A percentile compares a stretch with the other conserved stretches of the same genome.
These are phyloP conservation scores for Miichthys miiuy DNA, from an alignment of 2,797 vertebrate species.

Conservation along the genomic window DNA sequence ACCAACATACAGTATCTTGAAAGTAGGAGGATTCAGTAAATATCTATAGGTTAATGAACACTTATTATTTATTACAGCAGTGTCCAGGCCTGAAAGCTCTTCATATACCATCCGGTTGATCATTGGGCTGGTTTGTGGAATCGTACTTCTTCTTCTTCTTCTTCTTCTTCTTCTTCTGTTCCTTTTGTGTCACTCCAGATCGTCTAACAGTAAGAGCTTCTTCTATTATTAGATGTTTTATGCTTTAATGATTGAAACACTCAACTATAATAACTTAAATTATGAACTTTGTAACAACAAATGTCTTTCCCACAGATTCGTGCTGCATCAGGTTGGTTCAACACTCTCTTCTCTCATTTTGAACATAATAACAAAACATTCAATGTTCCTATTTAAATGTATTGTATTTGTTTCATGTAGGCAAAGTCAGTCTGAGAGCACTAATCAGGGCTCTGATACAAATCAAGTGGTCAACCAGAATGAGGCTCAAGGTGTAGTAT, in stretches of 20 bases:
- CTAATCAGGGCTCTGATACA: too few relatives aligned
- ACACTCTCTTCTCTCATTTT: background rate
- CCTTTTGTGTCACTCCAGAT: constrained; percentile 3
- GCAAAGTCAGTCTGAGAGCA: too few relatives aligned
- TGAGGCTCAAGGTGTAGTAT: too few relatives aligned
- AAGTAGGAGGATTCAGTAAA: too few relatives aligned
- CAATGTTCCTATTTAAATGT: background rate
- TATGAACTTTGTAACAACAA: background rate
- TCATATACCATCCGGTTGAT: background rate
- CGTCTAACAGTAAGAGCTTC: constrained; percentile 30
- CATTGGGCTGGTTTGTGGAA: constrained; percentile 9
- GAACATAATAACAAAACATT: background rate
- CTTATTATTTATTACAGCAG: too few relatives aligned
- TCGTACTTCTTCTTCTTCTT: too few relatives aligned
- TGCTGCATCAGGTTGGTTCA: constrained; percentile 14
- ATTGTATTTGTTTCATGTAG: background rate
- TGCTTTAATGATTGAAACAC: background rate
- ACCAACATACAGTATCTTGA: too few relatives aligned
- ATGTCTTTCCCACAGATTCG: constrained; percentile 18
- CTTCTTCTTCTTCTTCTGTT: constrained; percentile 22
- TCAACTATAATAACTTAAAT: background rate
- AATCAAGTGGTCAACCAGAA: too few relatives aligned
- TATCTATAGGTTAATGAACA: too few relatives aligned
- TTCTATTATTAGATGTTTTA: background rate
- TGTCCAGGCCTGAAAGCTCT: background rate